Evolutionary conservation across 2,797 vertebrate genomes (phyloP).

Genomic region (Thunnus albacares): DNA sequence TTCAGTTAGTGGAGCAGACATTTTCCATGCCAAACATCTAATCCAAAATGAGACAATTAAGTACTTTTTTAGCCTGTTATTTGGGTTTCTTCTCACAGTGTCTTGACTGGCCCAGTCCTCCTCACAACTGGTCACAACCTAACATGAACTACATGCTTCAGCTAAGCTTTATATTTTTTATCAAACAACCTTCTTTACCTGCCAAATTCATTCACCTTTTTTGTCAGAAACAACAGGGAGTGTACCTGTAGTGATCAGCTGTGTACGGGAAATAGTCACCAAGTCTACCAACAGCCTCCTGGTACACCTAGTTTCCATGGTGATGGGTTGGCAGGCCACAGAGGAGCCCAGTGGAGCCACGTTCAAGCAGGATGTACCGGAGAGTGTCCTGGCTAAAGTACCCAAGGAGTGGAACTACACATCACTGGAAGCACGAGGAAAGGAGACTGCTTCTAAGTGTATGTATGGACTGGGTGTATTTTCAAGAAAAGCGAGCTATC

Average conservation of each 20-base stretch:
- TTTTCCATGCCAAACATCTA: not conserved
- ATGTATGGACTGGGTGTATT: conserved; percentile 47
- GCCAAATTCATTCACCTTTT: conserved; percentile 14
- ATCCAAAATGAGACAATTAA: not conserved
- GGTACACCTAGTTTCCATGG: conserved; percentile 88
- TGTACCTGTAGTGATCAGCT: conserved; percentile 84
- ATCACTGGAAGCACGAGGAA: conserved; percentile 79
- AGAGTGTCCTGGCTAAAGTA: conserved; percentile 88
- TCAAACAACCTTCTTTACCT: not conserved
- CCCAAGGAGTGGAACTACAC: conserved; percentile 94
- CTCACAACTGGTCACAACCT: not conserved
- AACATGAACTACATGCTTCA: not conserved
- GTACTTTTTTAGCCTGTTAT: not conserved
- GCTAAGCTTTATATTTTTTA: not conserved
- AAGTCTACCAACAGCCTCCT: conserved; percentile 86
- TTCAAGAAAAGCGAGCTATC: not conserved
- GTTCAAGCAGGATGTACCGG: conserved; percentile 83
- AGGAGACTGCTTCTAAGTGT: conserved; percentile 86
- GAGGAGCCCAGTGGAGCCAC: conserved; percentile 79
- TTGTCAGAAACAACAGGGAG: conserved; percentile 70
- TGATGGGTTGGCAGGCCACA: conserved; percentile 82
- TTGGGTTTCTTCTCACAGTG: not conserved
- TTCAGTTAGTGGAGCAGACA: not conserved
- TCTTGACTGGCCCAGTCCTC: not conserved
- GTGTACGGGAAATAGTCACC: conserved; percentile 85